phyloP scores from a whole-genome alignment of 2,797 vertebrate genomes.

The Pseudochaenichthys georgianus region DNA sequence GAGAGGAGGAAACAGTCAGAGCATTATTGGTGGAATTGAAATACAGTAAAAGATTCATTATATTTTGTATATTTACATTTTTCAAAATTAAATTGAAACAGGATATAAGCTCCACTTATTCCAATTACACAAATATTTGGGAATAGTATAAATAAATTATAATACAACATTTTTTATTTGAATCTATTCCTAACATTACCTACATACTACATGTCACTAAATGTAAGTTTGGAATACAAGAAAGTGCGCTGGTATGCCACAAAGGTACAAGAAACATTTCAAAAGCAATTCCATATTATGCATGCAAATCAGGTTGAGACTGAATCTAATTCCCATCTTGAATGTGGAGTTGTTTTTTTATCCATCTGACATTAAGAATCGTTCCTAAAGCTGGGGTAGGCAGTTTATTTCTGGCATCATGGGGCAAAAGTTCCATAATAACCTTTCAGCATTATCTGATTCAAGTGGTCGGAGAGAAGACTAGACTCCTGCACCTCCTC shows the following conservation, averaged over 20 bases:
- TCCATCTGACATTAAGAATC: conserved; percentile 64
- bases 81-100: background rate
- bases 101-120: background rate
- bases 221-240: background rate
- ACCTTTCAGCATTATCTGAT: too few relatives aligned
- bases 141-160: background rate
- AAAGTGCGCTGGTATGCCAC: background rate
- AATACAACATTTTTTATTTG: background rate
- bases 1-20: conserved; percentile 40
- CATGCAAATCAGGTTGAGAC: conserved; percentile 16
- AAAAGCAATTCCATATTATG: conserved; percentile 37
- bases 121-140: background rate
- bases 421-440: too few relatives aligned
- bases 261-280: conserved; percentile 42
- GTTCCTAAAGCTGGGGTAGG: background rate
- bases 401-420: too few relatives aligned
- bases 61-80: background rate
- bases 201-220: background rate
- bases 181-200: conserved; percentile 1
- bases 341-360: conserved; percentile 41
- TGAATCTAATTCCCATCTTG: conserved; percentile 43
- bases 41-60: conserved; percentile 3
- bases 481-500: too few relatives aligned
- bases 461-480: too few relatives aligned
- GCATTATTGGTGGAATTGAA: background rate